Evolutionary conservation across 2,888 invertebrate genomes (phyloP).

Genomic region (Lithosia quadra): DNA sequence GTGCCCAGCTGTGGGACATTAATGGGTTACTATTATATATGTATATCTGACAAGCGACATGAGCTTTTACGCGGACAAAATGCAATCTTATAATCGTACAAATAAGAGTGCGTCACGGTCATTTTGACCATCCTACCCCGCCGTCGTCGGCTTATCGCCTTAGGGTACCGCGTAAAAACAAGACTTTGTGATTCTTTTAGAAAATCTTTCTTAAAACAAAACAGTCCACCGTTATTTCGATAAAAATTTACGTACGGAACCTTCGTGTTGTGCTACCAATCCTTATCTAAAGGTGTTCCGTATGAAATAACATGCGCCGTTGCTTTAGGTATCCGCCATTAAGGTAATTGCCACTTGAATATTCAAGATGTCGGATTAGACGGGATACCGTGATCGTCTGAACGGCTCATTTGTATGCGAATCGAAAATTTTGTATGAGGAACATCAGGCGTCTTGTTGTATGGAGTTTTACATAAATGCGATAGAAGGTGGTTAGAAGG

Average conservation of each 20-base stretch:
- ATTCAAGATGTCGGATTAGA: constrained; percentile 63
- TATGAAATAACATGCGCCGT: constrained; percentile 54
- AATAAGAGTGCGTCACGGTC: too few relatives aligned
- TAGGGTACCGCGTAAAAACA: too few relatives aligned
- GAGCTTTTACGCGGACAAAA: too few relatives aligned
- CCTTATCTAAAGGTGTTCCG: constrained; percentile 47
- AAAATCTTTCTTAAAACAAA: not conserved
- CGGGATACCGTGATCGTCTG: constrained; percentile 54
- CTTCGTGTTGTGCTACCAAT: constrained; percentile 30
- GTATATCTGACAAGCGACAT: too few relatives aligned
- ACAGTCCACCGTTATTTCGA: not conserved
- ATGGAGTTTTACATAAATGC: constrained; percentile 23
- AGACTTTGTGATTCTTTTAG: too few relatives aligned
- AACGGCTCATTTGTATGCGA: constrained; percentile 56
- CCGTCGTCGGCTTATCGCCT: too few relatives aligned
- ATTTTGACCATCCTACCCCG: too few relatives aligned
- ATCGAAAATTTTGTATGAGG: constrained; percentile 51
- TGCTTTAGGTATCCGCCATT: constrained; percentile 56
- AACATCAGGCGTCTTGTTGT: constrained; percentile 39
- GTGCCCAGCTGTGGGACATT: too few relatives aligned
- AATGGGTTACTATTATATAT: too few relatives aligned
- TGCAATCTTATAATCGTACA: too few relatives aligned
- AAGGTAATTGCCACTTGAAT: constrained; percentile 66
- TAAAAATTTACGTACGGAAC: not conserved
- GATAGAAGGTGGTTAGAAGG: constrained; percentile 8